Evolutionary conservation across 2,888 invertebrate genomes (phyloP).

Genomic region (Stenodema calcarata): DNA sequence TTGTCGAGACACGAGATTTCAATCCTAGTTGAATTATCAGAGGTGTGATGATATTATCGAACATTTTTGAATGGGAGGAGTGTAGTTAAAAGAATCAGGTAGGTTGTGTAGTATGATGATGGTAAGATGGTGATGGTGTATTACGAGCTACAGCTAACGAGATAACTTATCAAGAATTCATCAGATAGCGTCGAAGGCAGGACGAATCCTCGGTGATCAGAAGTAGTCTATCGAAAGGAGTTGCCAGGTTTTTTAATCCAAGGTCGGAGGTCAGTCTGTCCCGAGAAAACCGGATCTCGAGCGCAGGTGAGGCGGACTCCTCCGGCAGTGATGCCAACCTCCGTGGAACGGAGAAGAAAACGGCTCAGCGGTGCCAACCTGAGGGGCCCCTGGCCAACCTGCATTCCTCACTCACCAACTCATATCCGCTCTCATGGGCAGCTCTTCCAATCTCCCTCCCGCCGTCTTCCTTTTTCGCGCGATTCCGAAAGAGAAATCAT

Average conservation of each 20-base stretch:
- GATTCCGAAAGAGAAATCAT: slow-evolving; percentile 33
- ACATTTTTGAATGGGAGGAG: no score
- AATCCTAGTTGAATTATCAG: no score
- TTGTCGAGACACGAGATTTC: no score
- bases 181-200: not conserved
- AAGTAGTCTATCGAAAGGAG: not conserved
- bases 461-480: not conserved
- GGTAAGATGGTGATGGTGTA: no score
- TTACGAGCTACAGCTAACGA: no score
- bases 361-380: not conserved
- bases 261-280: slow-evolving; percentile 38
- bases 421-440: slow-evolving; percentile 13
- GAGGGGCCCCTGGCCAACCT: not conserved
- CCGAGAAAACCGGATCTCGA: slow-evolving; percentile 35
- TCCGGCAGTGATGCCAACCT: slow-evolving; percentile 13
- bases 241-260: slow-evolving; percentile 15
- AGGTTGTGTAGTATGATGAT: no score
- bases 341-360: not conserved
- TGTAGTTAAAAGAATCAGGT: no score
- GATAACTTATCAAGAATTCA: no score
- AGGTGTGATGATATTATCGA: no score
- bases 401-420: not conserved
- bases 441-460: slow-evolving; percentile 28
- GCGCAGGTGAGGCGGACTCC: slow-evolving; percentile 24
- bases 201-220: not conserved